Base-by-base conservation (phyloP, 2,888 invertebrate genomes). In the Cryptocephalus primarius region DNA sequence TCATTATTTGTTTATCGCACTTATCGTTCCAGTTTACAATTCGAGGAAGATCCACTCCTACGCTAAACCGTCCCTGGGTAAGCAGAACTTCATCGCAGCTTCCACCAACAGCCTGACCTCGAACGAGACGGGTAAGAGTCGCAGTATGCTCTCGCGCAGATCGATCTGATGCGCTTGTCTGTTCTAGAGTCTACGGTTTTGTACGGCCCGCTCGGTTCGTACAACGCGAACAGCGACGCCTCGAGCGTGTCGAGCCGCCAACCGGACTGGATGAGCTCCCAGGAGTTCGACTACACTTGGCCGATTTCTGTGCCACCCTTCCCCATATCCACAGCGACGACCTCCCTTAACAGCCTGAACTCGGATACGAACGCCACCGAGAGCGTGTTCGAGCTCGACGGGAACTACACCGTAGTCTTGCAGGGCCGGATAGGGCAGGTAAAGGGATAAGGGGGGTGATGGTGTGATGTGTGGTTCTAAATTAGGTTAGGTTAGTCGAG, bases 341-440 rank as follows among this genome's bases (percentile, higher is more conserved):
- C 68, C 8, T 69, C 70, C 3, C 54, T 71, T 34, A 69, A 72
- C 48, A 70, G 69, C 51, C 63, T 72, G 33, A 67, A 66, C 49
- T 68, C 70, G 48, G 71, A 77, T 70, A 32, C 10, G 32, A 22
- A 22, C 22, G 22, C 22, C 3, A 36, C 36, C 11, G 75, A 75
- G 56, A 72, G 72, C 46, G 75, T 78, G 45, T 76, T 76, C 53
- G 77, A 78, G 55, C 60, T 78, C 13, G 76, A 74, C 52, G 72
- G 70, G n/a, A 75, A 77, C 53, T 76, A 74, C 52, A 77, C 77
- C 59, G 74, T 83, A 1, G 74, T 79, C 45, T 61, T 80, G 8
- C 77, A 78, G 61, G 77, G 78, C 11, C 69, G 74, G 54, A 78
- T 82, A 52, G 82, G 82, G 39, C 75, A 79, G 65, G 75, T 75